Conservation (phyloP, 2,797 vertebrate genomes). For the Acestrorhynchus altus region DNA sequence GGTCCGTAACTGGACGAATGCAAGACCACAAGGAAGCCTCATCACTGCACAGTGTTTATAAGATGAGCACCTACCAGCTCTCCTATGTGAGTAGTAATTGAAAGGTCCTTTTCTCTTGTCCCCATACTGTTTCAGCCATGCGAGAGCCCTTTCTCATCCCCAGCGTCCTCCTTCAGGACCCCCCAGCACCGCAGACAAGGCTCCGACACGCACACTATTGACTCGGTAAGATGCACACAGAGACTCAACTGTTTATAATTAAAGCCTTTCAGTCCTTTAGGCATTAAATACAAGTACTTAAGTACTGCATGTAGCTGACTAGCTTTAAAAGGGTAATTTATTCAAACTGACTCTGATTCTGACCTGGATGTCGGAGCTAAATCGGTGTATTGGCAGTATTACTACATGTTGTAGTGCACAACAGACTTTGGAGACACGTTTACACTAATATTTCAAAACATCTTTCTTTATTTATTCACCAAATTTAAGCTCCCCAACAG, state of each 20-base stretch:
- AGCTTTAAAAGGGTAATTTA: no score
- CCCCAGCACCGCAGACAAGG: constrained; percentile 78
- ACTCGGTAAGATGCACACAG: constrained; percentile 78
- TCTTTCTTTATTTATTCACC: no score
- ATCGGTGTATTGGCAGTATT: no score
- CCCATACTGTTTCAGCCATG: constrained; percentile 68
- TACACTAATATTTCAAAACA: no score
- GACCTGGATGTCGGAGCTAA: no score
- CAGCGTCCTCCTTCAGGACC: constrained; percentile 75
- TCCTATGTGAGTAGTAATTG: background rate
- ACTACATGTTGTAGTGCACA: no score
- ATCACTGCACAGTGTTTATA: background rate
- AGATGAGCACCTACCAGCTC: background rate
- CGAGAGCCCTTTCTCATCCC: constrained; percentile 89
- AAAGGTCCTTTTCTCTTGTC: background rate
- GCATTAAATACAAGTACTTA: no score
- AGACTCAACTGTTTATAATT: background rate
- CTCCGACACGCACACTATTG: constrained; percentile 74
- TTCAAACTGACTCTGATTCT: no score
- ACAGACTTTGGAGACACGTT: no score
- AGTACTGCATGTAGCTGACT: no score
- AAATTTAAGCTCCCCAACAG: no score
- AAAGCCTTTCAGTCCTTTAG: no score
- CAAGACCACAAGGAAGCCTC: background rate
- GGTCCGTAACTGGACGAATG: background rate